A percentile compares a stretch with the other conserved stretches of the same genome.
These are phyloP conservation scores for Ophioninae sp. DNA, from an alignment of 2,888 invertebrate genomes.

Conservation along the genomic window DNA sequence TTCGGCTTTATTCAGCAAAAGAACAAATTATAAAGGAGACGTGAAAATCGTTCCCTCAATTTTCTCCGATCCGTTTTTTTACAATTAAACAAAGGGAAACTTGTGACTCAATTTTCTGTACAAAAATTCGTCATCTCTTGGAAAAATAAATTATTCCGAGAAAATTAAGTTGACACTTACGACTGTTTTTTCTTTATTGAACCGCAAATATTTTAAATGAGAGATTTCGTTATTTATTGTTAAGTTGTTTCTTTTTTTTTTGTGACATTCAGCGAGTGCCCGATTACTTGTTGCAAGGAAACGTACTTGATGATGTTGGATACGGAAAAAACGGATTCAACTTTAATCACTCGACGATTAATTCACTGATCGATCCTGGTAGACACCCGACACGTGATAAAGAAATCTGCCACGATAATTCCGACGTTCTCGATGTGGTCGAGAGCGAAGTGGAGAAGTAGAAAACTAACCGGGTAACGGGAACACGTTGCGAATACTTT, in stretches of 20 bases:
- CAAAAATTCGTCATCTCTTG: not conserved
- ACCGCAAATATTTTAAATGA: not conserved
- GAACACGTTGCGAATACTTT: slow-evolving; percentile 49
- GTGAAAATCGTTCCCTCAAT: not conserved
- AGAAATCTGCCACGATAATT: slow-evolving; percentile 44
- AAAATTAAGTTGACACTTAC: too few species aligned
- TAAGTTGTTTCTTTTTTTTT: not conserved
- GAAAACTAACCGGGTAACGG: slow-evolving; percentile 53
- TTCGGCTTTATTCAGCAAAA: too few species aligned
- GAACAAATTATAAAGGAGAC: not conserved
- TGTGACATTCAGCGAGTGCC: not conserved
- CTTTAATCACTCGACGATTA: not conserved
- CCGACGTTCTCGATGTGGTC: not conserved
- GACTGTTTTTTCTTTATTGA: not conserved
- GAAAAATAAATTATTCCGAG: too few species aligned
- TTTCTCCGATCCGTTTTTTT: not conserved
- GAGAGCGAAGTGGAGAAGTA: slow-evolving; percentile 41
- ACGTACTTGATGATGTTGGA: not conserved
- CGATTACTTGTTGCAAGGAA: not conserved
- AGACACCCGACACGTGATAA: slow-evolving; percentile 39
- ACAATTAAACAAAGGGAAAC: not conserved
- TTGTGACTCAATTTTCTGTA: not conserved
- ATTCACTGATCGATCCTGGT: slow-evolving; percentile 22
- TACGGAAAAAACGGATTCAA: not conserved
- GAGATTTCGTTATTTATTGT: not conserved